These are phyloP conservation scores for Ursus arctos DNA, from an alignment of 2,113 vertebrate species.

Conservation along the genomic window DNA sequence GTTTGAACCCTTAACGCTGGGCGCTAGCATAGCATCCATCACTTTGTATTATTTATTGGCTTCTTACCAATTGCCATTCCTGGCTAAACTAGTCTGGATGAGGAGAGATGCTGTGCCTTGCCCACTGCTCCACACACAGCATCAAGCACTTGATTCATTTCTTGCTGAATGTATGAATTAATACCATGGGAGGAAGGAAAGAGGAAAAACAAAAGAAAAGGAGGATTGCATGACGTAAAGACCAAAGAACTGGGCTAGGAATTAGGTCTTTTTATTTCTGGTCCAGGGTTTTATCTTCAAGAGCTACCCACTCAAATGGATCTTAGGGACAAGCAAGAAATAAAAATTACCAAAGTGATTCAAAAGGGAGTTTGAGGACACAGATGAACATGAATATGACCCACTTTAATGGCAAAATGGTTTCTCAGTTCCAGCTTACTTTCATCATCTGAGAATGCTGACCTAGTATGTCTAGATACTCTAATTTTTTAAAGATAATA, in stretches of 20 bases:
- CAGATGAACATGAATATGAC: background rate
- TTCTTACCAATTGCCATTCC: background rate
- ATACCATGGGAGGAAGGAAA: background rate
- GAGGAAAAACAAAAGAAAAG: background rate
- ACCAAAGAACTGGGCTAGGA: background rate
- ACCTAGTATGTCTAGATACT: background rate
- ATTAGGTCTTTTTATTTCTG: background rate
- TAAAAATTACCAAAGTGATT: background rate
- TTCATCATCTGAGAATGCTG: background rate
- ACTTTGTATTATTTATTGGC: background rate
- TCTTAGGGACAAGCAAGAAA: background rate
- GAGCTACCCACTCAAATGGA: background rate
- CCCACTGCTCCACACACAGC: fast-evolving
- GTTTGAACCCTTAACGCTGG: background rate
- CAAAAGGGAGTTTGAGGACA: background rate
- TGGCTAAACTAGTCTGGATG: background rate
- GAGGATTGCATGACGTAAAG: background rate
- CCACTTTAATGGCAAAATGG: background rate
- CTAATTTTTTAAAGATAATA: background rate
- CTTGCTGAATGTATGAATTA: background rate
- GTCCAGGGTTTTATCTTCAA: background rate
- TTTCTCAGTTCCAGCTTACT: background rate
- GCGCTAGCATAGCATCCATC: background rate
- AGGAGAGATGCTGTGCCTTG: background rate
- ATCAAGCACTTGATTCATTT: background rate